Conservation (phyloP, 2,797 vertebrate genomes). For the Tangara arthus region DNA sequence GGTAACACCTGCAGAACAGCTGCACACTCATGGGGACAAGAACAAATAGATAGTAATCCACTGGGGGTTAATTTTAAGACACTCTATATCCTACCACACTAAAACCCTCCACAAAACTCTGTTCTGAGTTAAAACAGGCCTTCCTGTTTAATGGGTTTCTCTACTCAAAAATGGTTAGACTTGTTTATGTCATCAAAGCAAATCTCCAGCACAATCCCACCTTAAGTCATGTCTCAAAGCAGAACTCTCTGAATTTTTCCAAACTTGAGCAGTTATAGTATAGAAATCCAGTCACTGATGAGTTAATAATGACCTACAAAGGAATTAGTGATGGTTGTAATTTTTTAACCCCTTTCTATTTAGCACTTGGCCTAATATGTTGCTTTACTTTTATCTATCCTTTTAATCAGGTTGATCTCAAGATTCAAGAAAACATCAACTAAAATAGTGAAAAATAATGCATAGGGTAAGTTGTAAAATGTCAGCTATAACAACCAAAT, state of each 20-base stretch:
- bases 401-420: not conserved
- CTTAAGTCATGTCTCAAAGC: not conserved
- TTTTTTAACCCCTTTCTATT: not conserved
- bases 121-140: not conserved
- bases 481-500: not conserved
- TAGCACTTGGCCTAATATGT: not conserved
- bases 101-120: not conserved
- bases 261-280: not conserved
- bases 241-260: not conserved
- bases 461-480: not conserved
- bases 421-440: not conserved
- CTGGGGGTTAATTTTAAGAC: not conserved
- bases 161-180: not conserved
- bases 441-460: not conserved
- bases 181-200: not conserved
- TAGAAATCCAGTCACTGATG: not conserved
- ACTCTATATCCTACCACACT: not conserved
- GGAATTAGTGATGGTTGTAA: not conserved
- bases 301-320: not conserved
- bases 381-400: not conserved
- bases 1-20: not conserved
- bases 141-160: not conserved
- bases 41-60: not conserved
- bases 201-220: not conserved
- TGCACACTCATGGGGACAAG: not conserved